Evolutionary conservation across 2,797 vertebrate genomes (phyloP), one percentile per base, ranked within the genome.

Genomic region (Halcyon leucocephala): DNA sequence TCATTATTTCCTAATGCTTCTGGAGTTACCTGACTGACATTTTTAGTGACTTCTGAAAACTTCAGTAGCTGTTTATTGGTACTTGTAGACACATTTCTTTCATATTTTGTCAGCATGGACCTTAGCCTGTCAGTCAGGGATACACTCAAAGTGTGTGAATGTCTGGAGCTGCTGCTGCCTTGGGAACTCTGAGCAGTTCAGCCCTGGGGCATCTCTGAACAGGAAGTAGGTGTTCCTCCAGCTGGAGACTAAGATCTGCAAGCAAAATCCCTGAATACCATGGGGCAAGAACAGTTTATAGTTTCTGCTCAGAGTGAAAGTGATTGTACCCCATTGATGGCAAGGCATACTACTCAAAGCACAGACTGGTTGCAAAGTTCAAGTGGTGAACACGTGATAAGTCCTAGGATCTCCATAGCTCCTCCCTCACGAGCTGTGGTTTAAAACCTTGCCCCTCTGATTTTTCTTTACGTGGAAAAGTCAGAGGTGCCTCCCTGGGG

Each of bases 321-420:
- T 46, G 37, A 9, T 21, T 0, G 1, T 62, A 35, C 18, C 21
- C 26, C 29, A 1, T 6, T 3, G n/a, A 7, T 55, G 58, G 51
- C 24, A 73, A 31, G 33, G 20, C 46, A 35, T 4, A 70, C 22
- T 33, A 58, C 20, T 87, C 35, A 3, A 8, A 15, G 24, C 3
- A 1, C 35, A 49, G 39, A 8, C 42, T 42, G 44, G 19, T 49
- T 1, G 0, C 48, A 28, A 1, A 0, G 0, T 6, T 60, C 6
- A 5, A 10, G 25, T 35, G 37, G 2, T 48, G 69, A 3, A 5
- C 26, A 13, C 0, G 0, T 3, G 10, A 3, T 48, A 20, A 9
- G 3, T 52, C 15, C 22, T 37, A 29, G 15, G 8, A 8, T 21
- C 31, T 69, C 46, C 4, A 0, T 22, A 44, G 20, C 42, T 73